phyloP scores from a whole-genome alignment of 2,797 vertebrate species.

The Phataginus tricuspis region DNA sequence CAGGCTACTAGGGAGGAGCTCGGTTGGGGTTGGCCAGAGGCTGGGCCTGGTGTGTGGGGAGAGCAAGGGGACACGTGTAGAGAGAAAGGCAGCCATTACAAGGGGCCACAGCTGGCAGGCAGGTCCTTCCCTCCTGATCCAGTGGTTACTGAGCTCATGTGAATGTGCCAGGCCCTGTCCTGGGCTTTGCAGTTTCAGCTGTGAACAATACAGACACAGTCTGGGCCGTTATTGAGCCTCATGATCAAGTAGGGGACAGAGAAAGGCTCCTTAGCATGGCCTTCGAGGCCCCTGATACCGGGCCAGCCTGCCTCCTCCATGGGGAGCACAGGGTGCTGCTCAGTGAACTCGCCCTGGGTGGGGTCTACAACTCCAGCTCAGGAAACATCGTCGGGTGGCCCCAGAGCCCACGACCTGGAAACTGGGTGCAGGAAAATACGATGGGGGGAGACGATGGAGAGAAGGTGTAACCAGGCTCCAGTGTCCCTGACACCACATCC shows the following conservation, averaged over 20 bases:
- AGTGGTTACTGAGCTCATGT: not conserved
- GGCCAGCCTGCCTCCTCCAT: not conserved
- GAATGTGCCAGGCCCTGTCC: not conserved
- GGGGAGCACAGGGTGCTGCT: not conserved
- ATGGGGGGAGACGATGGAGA: fast-evolving
- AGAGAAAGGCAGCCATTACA: not conserved
- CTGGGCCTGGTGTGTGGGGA: not conserved
- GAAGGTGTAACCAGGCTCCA: not conserved
- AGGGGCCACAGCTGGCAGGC: not conserved
- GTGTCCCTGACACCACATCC: not conserved
- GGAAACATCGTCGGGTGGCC: fast-evolving
- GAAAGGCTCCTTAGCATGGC: not conserved
- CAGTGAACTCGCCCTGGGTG: fast-evolving
- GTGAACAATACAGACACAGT: not conserved
- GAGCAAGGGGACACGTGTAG: not conserved
- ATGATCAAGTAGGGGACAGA: not conserved
- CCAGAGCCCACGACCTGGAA: not conserved
- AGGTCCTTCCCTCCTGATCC: no score
- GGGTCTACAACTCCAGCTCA: not conserved
- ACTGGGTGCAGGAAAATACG: not conserved
- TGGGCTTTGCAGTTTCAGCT: not conserved
- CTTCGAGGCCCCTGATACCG: not conserved
- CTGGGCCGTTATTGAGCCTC: not conserved
- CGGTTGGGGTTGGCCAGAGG: not conserved
- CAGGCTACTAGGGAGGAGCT: not conserved